Conservation (phyloP, 2,113 vertebrate genomes). For the Sialia sialis region DNA sequence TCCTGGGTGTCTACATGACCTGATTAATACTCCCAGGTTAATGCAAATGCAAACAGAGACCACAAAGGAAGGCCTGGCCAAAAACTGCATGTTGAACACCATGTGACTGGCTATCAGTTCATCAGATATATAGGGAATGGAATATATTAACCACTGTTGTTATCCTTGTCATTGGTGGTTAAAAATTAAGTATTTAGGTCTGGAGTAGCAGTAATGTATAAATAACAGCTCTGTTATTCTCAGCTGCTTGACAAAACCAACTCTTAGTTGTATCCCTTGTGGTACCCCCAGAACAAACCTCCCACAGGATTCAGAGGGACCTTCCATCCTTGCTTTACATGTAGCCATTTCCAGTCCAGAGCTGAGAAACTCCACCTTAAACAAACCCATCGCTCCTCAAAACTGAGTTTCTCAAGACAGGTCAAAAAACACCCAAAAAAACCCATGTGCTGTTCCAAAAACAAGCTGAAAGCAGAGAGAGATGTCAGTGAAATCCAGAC, state of each 20-base stretch:
- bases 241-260: not conserved
- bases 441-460: not conserved
- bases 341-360: not conserved
- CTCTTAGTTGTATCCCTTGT: not conserved
- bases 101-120: not conserved
- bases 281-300: not conserved
- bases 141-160: not conserved
- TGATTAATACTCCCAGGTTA: slow-evolving; percentile 30
- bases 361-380: not conserved
- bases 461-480: not conserved
- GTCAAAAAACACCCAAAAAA: not conserved
- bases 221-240: not conserved
- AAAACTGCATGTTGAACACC: not conserved
- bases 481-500: not conserved
- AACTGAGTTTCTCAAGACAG: not conserved
- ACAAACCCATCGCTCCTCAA: not conserved
- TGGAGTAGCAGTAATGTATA: not conserved
- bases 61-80: not conserved
- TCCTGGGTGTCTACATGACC: slow-evolving; percentile 36
- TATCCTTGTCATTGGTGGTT: not conserved
- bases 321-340: not conserved
- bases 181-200: not conserved
- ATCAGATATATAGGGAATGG: not conserved
- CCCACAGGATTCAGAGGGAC: not conserved
- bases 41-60: slow-evolving; percentile 25